Percentiles rank a stretch among this genome's conserved stretches.
These are phyloP conservation scores for Diorhabda sublineata DNA, from an alignment of 1,140 invertebrate genomes.

Conservation along the genomic window DNA sequence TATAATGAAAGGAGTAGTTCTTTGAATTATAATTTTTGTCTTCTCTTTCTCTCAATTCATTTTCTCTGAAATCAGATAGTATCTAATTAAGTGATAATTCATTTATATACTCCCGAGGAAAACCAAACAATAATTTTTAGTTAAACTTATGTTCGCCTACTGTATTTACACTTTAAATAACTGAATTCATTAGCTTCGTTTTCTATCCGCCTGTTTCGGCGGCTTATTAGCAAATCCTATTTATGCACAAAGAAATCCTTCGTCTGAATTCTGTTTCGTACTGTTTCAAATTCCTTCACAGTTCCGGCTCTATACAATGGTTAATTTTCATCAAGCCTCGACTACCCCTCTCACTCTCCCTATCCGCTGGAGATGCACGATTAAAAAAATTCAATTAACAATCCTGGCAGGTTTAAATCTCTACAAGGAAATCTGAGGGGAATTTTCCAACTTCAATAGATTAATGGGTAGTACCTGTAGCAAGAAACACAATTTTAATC, in stretches of 20 bases:
- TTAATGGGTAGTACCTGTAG: no score
- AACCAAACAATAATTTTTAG: no score
- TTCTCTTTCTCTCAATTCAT: no score
- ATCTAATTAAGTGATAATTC: no score
- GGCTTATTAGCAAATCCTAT: constrained; percentile 2
- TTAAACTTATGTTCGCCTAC: neutral
- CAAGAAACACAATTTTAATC: no score
- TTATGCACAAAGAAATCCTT: neutral
- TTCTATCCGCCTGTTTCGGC: neutral
- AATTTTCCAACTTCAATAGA: no score
- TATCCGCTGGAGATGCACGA: neutral
- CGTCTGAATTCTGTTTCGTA: constrained; percentile 1
- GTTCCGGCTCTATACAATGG: neutral
- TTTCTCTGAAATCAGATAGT: no score
- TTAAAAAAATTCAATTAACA: neutral
- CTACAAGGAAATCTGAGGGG: neutral
- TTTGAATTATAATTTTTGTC: no score
- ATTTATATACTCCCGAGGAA: no score
- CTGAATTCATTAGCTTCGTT: neutral
- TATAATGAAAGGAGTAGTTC: no score
- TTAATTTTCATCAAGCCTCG: neutral
- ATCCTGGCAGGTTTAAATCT: neutral
- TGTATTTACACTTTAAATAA: neutral
- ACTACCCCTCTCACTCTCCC: neutral
- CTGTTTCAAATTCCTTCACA: neutral